Evolutionary conservation across 1,140 invertebrate genomes (phyloP), one percentile per base, ranked within the genome.

Genomic region (Cecropterus lyciades): DNA sequence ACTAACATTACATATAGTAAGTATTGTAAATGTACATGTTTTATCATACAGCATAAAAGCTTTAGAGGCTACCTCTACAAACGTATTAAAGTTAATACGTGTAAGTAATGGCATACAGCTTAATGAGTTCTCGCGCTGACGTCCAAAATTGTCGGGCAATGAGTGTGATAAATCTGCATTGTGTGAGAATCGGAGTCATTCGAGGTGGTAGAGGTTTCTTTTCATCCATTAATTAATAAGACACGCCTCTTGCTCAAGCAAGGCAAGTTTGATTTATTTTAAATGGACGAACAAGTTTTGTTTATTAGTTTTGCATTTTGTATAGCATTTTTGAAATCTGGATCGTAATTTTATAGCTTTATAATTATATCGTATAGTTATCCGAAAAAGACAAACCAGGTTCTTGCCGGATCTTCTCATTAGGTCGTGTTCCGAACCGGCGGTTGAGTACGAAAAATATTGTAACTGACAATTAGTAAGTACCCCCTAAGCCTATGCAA

Each of bases 101-200:
- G 42, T 60, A 75, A 77, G 67, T 78, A 79, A 82, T 70, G 67
- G 65, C 63, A 67, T 51, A 46, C 66, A 74, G 62, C 70, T 74
- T 85, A 86, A 86, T 85, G 82, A 84, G 77, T 85, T 87, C 80
- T 77, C 83, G 78, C 71, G 83, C 82, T 87, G 83, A 85, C 84
- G 79, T 82, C 76, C 77, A 65, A 82, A 83, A 86, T 85, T 82
- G 79, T 77, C 84, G 69, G 77, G 83, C 79, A 85, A 88, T 80
- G 79, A 85, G 75, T 80, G 72, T 83, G 83, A 84, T 84, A 77
- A 81, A 82, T 85, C 77, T 82, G 82, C 78, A 77, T 78, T 80
- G 78, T 85, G 78, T 85, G 84, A 82, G 83, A 85, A 83, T 79
- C 72, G 73, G 77, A 70, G 72, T 78, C 79, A 80, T 76, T 82